These are phyloP conservation scores for Coelogynopora nodosa DNA, from an alignment of 2,888 invertebrate genomes.

Conservation along the genomic window DNA sequence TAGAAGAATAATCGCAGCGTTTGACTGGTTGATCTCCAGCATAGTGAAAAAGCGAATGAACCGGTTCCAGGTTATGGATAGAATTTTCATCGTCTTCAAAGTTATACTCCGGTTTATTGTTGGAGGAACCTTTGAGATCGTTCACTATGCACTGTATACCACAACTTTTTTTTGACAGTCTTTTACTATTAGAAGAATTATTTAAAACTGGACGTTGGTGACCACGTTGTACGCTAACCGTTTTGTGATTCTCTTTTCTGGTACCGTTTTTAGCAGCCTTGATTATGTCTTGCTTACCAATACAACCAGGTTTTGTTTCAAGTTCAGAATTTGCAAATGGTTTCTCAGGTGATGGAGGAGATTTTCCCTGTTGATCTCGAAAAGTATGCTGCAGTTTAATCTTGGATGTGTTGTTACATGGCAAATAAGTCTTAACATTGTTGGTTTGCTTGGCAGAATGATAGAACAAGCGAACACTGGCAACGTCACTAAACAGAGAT, in stretches of 20 bases:
- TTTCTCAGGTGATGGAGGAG: neutral
- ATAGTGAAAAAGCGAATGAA: neutral
- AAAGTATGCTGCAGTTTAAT: neutral
- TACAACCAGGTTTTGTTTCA: too few relatives aligned
- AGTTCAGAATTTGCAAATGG: neutral
- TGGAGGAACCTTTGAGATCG: neutral
- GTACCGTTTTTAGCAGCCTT: neutral
- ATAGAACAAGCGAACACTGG: neutral
- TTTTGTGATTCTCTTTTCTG: neutral
- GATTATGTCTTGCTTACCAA: too few relatives aligned
- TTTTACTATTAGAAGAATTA: neutral
- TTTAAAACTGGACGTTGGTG: neutral
- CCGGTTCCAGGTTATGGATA: neutral
- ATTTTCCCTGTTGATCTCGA: neutral
- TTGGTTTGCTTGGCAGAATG: neutral
- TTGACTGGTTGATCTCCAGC: neutral
- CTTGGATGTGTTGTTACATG: neutral
- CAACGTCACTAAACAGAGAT: neutral
- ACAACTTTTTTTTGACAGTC: neutral
- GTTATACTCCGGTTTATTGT: neutral
- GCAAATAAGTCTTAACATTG: neutral
- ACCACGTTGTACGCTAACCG: neutral
- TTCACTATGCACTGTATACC: neutral
- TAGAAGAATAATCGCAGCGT: neutral
- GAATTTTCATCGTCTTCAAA: neutral